Percentiles rank a stretch among this genome's conserved stretches.
These are phyloP conservation scores for Autographa pulchrina DNA, from an alignment of 2,888 invertebrate genomes.

Conservation along the genomic window DNA sequence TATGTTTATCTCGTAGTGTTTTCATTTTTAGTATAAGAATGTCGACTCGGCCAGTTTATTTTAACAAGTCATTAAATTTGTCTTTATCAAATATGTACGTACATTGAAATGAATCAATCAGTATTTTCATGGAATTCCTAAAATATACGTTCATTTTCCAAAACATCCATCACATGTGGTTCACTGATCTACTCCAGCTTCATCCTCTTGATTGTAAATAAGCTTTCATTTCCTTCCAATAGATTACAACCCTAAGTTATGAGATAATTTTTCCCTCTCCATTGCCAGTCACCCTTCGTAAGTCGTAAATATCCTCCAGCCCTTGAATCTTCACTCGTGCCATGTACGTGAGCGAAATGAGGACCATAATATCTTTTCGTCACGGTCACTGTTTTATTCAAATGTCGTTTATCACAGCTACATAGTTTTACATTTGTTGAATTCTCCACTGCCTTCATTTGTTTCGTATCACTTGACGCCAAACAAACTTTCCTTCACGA, in stretches of 20 bases:
- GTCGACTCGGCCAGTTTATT: no score
- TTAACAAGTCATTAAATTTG: no score
- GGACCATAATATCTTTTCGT: conserved; percentile 51
- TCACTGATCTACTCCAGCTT: conserved; percentile 1
- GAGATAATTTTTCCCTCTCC: conserved; percentile 32
- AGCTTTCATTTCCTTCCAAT: conserved; percentile 38
- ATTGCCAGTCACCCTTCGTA: conserved; percentile 34
- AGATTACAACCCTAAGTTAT: conserved; percentile 31
- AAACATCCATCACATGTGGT: neutral
- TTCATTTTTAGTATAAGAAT: neutral
- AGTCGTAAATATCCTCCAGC: conserved; percentile 55
- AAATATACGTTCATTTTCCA: neutral
- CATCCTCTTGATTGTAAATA: conserved; percentile 2
- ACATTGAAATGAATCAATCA: no score
- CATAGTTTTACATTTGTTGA: conserved; percentile 31
- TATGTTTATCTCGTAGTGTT: neutral
- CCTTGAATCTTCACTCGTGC: conserved; percentile 50
- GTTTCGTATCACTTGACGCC: conserved; percentile 40
- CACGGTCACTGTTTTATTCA: conserved; percentile 46
- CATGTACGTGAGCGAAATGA: conserved; percentile 53
- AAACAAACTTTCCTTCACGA: conserved; percentile 40
- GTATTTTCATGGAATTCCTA: no score
- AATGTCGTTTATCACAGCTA: conserved; percentile 47
- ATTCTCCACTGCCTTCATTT: conserved; percentile 30
- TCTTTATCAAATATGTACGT: no score